Base-by-base conservation (phyloP, 1,140 invertebrate species). In the Babylonia areolata region DNA sequence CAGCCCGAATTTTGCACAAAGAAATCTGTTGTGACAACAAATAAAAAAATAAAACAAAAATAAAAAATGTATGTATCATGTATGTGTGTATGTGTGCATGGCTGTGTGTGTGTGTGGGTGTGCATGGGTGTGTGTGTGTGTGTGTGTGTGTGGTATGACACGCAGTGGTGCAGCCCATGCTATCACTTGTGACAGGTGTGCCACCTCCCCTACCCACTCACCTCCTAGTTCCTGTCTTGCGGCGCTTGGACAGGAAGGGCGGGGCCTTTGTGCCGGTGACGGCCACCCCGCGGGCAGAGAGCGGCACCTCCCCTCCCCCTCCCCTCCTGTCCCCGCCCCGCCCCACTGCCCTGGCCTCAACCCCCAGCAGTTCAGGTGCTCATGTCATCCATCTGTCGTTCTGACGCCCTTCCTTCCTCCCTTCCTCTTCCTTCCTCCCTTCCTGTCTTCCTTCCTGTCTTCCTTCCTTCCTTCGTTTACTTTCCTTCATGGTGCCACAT, bases 281-380 rank as follows among this genome's bases (percentile, higher is more conserved):
- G 15, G 51, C 35, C 31, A 69, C 31, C 37, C 42, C 33, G n/a
- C 9, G 20, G n/a, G 51, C 5, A 31, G 54, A 31, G 33, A 51
- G 37, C 3, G 31, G 20, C 79, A 78, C 84, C 77, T 31, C 79
- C 15, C 40, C 79, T 12, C 35, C 79, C 79, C 31, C 28, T 31
- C 46, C 80, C 89, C 91, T 82, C 87, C 92, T 83, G 81, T 90
- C 73, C 35, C 28, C 33, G n/a, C 33, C 79, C 79, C 79, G 79
- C 79, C 79, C 79, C 79, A 40, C 6, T 12, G 28, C 79, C 12
- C 46, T 51, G 46, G 42, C 79, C 79, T 54, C 79, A 28, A 42
- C 79, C 79, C 79, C 79, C 46, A 42, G 54, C 79, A 81, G 79
- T 58, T 31, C 79, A 81, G 79, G 79, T 81, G 79, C 79, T 54